These are phyloP conservation scores for Aepyceros melampus DNA, from an alignment of 2,113 vertebrate genomes.

Conservation along the genomic window DNA sequence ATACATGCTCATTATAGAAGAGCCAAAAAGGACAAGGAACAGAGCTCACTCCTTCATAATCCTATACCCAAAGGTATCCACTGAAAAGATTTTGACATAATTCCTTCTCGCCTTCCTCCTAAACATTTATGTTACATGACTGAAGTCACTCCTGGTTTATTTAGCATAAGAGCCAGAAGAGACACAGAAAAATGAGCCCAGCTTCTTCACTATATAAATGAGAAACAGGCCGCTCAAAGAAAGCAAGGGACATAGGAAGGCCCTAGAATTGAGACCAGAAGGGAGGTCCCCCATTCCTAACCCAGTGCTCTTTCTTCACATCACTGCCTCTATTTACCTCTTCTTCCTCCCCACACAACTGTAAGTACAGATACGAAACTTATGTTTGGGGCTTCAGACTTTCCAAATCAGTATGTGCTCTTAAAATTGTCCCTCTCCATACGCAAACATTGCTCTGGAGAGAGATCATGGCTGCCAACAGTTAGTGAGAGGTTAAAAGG, in stretches of 20 bases:
- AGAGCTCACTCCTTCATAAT: background rate
- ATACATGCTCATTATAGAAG: background rate
- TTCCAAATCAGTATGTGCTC: background rate
- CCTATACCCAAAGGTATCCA: background rate
- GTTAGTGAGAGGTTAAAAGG: background rate
- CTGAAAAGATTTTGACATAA: background rate
- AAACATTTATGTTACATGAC: background rate
- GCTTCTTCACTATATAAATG: background rate
- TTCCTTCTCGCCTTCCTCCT: background rate
- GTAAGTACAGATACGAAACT: slow-evolving; percentile 12
- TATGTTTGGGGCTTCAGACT: background rate
- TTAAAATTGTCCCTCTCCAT: background rate
- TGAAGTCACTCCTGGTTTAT: slow-evolving; percentile 8
- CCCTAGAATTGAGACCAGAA: background rate
- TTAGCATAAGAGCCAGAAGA: background rate
- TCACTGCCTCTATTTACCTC: background rate
- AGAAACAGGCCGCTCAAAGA: background rate
- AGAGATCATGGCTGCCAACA: background rate
- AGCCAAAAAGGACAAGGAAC: slow-evolving; percentile 6
- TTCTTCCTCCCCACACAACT: background rate
- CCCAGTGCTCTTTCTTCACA: background rate
- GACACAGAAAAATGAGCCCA: background rate
- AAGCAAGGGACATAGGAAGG: background rate
- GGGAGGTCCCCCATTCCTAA: background rate
- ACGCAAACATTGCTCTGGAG: background rate